Conservation (phyloP, 1,140 invertebrate genomes). For the Tetramorium parvispinum region DNA sequence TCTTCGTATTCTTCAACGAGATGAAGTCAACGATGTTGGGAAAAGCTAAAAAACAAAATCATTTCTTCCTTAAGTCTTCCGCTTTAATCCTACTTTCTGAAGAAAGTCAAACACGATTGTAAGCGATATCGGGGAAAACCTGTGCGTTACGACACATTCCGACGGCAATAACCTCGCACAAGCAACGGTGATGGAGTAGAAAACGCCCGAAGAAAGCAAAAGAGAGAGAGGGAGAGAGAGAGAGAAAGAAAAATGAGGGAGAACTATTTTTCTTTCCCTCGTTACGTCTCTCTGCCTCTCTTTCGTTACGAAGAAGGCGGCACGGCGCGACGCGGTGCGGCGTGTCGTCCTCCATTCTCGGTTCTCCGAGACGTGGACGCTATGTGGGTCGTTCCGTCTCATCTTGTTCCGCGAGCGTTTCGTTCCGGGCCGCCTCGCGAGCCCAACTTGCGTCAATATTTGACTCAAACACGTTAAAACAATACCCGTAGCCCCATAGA, state of each 20-base stretch:
- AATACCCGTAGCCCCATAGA: slow-evolving; percentile 82
- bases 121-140: slow-evolving; percentile 46
- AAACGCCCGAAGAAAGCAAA: not conserved
- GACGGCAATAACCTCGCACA: not conserved
- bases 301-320: slow-evolving; percentile 62
- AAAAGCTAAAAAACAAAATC: not conserved
- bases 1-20: not conserved
- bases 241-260: not conserved
- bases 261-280: slow-evolving; percentile 64
- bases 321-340: slow-evolving; percentile 43
- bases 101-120: slow-evolving; percentile 43
- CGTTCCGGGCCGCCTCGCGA: slow-evolving; percentile 75
- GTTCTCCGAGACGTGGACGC: slow-evolving; percentile 61
- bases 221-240: not conserved
- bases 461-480: slow-evolving; percentile 86
- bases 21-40: not conserved
- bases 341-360: slow-evolving; percentile 33
- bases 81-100: not conserved
- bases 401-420: slow-evolving; percentile 61
- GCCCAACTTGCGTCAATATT: slow-evolving; percentile 85
- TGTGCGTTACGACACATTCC: slow-evolving; percentile 41
- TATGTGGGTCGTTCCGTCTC: slow-evolving; percentile 76
- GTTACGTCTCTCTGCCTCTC: slow-evolving; percentile 62
- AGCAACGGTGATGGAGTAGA: slow-evolving; percentile 15
- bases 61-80: not conserved